phyloP scores from a whole-genome alignment of 2,113 vertebrate species.

The Callipepla squamata region DNA sequence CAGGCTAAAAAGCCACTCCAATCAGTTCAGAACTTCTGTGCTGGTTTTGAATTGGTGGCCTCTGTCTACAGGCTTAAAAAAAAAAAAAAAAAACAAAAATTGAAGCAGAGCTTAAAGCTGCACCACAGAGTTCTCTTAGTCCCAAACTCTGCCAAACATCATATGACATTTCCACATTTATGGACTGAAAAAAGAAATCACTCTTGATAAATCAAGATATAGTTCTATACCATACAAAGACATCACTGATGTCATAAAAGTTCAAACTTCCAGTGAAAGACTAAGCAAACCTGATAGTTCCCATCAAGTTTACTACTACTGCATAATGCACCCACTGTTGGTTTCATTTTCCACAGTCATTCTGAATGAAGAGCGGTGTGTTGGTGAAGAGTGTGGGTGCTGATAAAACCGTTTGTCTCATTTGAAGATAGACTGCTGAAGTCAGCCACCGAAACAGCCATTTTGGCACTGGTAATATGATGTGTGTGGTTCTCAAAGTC shows the following conservation, averaged over 20 bases:
- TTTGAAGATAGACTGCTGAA: constrained; percentile 89
- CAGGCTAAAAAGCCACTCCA: constrained; percentile 80
- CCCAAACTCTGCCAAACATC: constrained; percentile 82
- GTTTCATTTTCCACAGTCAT: constrained; percentile 74
- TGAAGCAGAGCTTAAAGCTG: constrained; percentile 88
- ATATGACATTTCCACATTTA: constrained; percentile 88
- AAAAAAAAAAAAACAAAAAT: constrained; percentile 29
- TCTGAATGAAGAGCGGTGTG: constrained; percentile 95
- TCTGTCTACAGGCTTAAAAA: constrained; percentile 78
- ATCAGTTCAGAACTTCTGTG: constrained; percentile 82
- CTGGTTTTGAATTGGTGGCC: constrained; percentile 84
- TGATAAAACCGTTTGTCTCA: constrained; percentile 92
- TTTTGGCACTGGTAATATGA: constrained; percentile 94
- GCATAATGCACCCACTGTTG: constrained; percentile 62
- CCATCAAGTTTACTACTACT: constrained; percentile 78
- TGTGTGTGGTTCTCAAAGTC: constrained; percentile 92
- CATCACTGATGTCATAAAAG: constrained; percentile 99
- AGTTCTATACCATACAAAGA: constrained; percentile 97
- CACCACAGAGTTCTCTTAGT: constrained; percentile 86
- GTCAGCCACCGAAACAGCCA: constrained; percentile 97
- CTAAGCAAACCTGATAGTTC: constrained; percentile 85
- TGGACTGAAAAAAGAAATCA: constrained; percentile 93
- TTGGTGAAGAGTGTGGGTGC: constrained; percentile 88
- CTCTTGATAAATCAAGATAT: constrained; percentile 99
- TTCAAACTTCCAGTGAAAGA: constrained; percentile 97